These are phyloP conservation scores for Pelmatolapia mariae DNA, from an alignment of 2,113 vertebrate genomes.

Conservation along the genomic window DNA sequence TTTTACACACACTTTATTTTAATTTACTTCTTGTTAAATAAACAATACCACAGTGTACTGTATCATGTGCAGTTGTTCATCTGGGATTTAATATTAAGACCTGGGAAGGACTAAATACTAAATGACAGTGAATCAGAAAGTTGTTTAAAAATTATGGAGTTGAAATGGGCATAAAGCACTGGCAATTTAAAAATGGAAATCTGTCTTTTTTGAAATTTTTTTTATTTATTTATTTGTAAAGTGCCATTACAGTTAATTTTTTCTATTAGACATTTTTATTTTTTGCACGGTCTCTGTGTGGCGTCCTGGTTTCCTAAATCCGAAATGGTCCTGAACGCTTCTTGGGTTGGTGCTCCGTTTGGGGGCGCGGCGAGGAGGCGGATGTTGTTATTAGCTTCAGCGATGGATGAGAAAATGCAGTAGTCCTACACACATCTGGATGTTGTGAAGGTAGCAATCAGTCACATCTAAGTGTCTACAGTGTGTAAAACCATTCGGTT, in stretches of 20 bases:
- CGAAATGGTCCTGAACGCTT: conserved; percentile 1
- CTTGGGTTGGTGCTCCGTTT: neutral
- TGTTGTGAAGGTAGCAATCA: conserved; percentile 30
- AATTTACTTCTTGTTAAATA: neutral
- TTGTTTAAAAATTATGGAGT: neutral
- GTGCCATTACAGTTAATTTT: accelerated
- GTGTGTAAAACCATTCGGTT: neutral
- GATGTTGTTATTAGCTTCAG: conserved; percentile 31
- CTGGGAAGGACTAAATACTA: neutral
- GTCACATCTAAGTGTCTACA: neutral
- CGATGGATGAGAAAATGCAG: neutral
- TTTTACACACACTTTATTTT: neutral
- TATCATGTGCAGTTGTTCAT: neutral
- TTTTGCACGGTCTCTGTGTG: neutral
- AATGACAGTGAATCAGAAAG: neutral
- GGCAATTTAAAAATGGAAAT: neutral
- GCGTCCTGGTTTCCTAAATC: neutral
- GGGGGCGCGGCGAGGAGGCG: neutral
- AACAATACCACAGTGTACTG: neutral
- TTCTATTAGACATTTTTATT: neutral
- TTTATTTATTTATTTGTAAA: neutral
- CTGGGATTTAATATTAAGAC: neutral
- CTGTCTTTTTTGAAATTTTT: accelerated
- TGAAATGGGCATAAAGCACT: neutral
- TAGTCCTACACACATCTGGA: neutral